phyloP scores from a whole-genome alignment of 2,113 vertebrate genomes.

The Nyctereutes procyonoides region DNA sequence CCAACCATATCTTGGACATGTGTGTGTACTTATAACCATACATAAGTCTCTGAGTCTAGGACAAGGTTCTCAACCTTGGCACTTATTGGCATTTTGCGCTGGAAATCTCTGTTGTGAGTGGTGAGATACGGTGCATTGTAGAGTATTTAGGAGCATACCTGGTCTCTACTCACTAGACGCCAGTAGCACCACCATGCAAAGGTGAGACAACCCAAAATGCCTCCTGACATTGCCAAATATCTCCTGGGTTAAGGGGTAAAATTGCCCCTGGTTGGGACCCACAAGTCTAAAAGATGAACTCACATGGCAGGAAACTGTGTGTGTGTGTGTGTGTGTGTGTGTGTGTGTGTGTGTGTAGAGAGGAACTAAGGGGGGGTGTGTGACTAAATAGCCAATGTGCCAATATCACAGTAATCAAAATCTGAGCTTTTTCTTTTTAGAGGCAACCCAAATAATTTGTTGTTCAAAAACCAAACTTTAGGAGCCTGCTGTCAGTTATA shows the following conservation, averaged over 20 bases:
- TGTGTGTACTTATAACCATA: background rate
- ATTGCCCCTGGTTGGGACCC: background rate
- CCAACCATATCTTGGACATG: fast-evolving
- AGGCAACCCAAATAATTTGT: background rate
- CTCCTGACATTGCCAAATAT: background rate
- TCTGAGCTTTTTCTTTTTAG: background rate
- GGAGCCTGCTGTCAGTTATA: background rate
- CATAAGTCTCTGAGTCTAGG: background rate
- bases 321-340: background rate
- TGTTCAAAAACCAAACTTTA: background rate
- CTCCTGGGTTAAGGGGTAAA: background rate
- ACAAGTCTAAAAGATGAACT: background rate
- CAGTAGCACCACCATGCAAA: background rate
- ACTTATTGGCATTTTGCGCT: background rate
- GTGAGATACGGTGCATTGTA: background rate
- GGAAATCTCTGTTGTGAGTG: background rate
- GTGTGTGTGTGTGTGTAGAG: fast-evolving
- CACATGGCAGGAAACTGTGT: background rate
- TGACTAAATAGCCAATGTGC: background rate
- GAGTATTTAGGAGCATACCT: background rate
- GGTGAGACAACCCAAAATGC: background rate
- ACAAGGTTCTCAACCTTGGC: background rate
- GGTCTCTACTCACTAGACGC: background rate
- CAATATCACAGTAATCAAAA: background rate
- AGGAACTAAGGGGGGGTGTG: too few species aligned